Evolutionary conservation across 2,888 invertebrate species (phyloP), one percentile per base, ranked within the genome.

Genomic region (Seira ritae): DNA sequence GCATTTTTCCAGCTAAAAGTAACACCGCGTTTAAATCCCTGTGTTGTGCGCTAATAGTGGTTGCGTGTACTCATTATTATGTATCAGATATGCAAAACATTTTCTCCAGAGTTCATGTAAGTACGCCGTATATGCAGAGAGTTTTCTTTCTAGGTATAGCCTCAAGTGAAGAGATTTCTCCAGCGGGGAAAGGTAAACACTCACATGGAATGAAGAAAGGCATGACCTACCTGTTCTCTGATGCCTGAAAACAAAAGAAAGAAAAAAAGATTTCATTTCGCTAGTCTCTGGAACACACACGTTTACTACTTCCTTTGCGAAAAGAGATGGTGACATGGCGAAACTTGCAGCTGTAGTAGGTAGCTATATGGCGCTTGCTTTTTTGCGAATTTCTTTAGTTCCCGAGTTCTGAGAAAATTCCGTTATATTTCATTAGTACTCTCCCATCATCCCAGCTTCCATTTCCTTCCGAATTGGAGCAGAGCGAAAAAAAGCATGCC

Each of bases 141-240:
- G 42, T 42, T 42, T 42, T 42, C 12, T n/a, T n/a, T n/a, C n/a
- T n/a, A n/a, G n/a, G n/a, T n/a, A n/a, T n/a, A n/a, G 42, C 42
- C 42, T 42, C 6, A 12, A 42, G 42, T 42, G 6, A 42, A 12
- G 42, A 42, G 6, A 8, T 42, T 12, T 42, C 42, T 42, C 12
- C 12, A 8, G 1, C 4, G 6, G 65, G 50, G 66, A 12, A 78
- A 70, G 62, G 77, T 78, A 65, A 46, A 71, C 71, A 71, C 70
- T 77, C 68, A 37, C 76, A 68, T 55, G 37, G 23, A 42, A 0
- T 66, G n/a, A n/a, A n/a, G n/a, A 8, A 42, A 19, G 66, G 23
- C 71, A 20, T 77, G 69, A 31, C 69, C 76, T 69, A 77, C 76
- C 76, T 69, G 76, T 77, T 17, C 69, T 42, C n/a, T 69, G 76